Evolutionary conservation across 1,140 invertebrate genomes (phyloP).

Genomic region (Holcopasites calliopsidis): DNA sequence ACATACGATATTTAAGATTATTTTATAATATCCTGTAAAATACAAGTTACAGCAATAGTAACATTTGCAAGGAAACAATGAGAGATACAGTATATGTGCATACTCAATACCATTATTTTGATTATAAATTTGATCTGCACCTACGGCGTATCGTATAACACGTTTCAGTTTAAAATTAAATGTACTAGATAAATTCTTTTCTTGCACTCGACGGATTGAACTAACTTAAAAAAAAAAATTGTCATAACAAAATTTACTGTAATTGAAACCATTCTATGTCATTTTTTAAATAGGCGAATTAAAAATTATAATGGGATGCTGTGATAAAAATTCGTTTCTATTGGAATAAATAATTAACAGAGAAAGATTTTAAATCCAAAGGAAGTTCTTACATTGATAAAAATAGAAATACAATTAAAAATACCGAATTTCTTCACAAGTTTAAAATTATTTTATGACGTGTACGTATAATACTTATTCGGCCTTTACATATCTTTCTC

Average conservation of each 20-base stretch:
- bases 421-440: neutral
- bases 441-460: neutral
- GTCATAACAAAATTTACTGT: neutral
- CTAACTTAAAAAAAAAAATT: neutral
- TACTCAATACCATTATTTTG: neutral
- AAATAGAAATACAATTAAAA: neutral
- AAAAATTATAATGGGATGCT: neutral
- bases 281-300: neutral
- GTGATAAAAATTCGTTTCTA: slow-evolving; percentile 14
- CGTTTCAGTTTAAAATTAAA: slow-evolving; percentile 3
- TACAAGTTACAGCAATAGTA: slow-evolving; percentile 21
- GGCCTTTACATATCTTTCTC: slow-evolving; percentile 4
- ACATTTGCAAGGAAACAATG: neutral
- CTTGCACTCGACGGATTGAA: neutral
- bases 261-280: neutral
- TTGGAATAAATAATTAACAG: neutral
- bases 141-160: neutral
- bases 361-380: neutral
- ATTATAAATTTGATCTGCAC: slow-evolving; percentile 14
- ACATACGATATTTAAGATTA: slow-evolving; percentile 5
- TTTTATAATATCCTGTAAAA: slow-evolving; percentile 16
- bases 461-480: neutral
- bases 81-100: neutral
- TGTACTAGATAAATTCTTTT: neutral
- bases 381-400: neutral